Percentiles rank a stretch among this genome's conserved stretches.
phyloP scores from a whole-genome alignment of 2,113 vertebrate genomes.

The Cygnus buccinator region DNA sequence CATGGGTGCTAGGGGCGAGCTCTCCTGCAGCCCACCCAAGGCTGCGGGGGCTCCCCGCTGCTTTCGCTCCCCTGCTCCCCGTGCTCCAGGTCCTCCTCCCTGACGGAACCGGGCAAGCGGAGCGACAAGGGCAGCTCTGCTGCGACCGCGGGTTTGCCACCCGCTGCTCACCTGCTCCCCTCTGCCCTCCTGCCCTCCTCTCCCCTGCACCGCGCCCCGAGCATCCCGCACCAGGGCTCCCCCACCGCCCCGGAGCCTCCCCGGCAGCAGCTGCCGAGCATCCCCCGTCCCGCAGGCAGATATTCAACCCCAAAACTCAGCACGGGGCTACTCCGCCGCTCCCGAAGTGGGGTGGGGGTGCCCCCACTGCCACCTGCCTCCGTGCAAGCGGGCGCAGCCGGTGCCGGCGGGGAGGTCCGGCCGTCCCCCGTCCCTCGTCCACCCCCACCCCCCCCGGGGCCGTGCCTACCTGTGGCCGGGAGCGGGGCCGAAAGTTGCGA shows the following conservation, averaged over 20 bases:
- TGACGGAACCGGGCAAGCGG: neutral
- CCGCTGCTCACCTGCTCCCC: neutral
- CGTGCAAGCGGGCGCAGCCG: too few species aligned
- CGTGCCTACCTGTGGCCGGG: neutral
- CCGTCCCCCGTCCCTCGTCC: too few species aligned
- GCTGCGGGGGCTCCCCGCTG: neutral
- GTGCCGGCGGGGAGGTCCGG: too few species aligned
- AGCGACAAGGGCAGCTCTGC: too few species aligned
- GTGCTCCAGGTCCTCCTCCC: rapidly evolving
- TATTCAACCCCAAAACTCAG: neutral
- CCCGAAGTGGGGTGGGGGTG: too few species aligned
- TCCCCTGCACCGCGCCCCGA: neutral
- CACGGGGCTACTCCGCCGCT: too few species aligned
- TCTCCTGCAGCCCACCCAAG: neutral
- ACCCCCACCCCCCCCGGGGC: neutral
- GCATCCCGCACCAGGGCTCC: neutral
- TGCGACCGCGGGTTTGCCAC: neutral
- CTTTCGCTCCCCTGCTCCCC: rapidly evolving
- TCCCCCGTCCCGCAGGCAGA: neutral
- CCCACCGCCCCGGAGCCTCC: neutral
- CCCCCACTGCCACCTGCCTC: neutral
- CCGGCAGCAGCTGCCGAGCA: neutral
- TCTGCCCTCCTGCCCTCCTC: too few species aligned
- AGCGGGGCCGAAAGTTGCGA: too few species aligned
- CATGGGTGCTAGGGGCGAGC: neutral